Percentiles rank a stretch among this genome's conserved stretches.
These are phyloP conservation scores for Proterorhinus semilunaris DNA, from an alignment of 2,113 vertebrate species.

Conservation along the genomic window DNA sequence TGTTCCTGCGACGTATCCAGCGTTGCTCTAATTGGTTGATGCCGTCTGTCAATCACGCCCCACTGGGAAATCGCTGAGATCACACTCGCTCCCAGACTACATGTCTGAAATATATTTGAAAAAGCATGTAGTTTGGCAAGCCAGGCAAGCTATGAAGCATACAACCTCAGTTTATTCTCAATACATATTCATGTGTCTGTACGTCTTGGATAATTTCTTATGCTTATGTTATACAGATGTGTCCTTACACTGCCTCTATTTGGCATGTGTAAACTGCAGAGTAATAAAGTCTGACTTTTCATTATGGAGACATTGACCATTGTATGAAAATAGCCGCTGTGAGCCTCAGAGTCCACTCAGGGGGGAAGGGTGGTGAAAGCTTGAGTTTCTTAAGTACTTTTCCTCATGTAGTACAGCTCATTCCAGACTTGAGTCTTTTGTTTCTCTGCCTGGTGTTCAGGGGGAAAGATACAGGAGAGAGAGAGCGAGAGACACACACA, in stretches of 20 bases:
- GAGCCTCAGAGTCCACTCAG: conserved; percentile 10
- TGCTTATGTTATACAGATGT: not conserved
- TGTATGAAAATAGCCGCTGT: conserved; percentile 20
- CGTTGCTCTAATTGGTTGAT: no score
- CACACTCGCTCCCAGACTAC: no score
- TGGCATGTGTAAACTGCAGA: not conserved
- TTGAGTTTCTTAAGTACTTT: conserved; percentile 50
- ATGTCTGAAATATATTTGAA: no score
- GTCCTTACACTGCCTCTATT: not conserved
- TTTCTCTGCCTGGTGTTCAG: conserved; percentile 35
- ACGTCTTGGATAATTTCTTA: no score
- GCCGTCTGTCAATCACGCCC: no score
- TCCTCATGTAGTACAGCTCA: conserved; percentile 41
- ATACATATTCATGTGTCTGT: no score
- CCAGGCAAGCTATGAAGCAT: no score
- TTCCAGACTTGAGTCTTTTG: conserved; percentile 39
- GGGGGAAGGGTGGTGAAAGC: conserved; percentile 35
- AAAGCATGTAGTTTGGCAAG: no score
- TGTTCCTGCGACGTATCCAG: no score
- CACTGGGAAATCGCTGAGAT: no score
- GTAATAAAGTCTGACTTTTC: not conserved
- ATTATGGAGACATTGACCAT: conserved; percentile 11
- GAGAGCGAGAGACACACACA: conserved; percentile 10
- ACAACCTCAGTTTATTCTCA: no score
- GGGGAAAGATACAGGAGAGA: conserved; percentile 8